A percentile compares a stretch with the other conserved stretches of the same genome.
Evolutionary conservation across 2,888 invertebrate genomes (phyloP).

Genomic region (Pardosa pseudoannulata): DNA sequence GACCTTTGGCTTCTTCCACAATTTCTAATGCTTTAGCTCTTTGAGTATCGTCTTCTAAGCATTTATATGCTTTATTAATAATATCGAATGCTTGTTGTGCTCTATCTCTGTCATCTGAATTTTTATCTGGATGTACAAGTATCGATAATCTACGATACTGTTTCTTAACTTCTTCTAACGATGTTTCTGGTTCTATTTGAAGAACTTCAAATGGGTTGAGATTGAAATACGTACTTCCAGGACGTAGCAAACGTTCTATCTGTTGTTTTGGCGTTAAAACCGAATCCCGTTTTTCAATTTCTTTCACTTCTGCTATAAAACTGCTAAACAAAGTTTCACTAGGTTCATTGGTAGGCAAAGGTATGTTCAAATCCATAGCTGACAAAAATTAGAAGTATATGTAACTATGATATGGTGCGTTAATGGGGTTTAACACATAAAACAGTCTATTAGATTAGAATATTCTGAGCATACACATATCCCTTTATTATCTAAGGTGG

Average conservation of each 20-base stretch:
- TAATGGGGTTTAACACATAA: not conserved
- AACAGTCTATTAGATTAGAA: not conserved
- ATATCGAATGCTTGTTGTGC: constrained; percentile 87
- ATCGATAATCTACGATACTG: constrained; percentile 97
- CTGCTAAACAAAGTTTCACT: constrained; percentile 46
- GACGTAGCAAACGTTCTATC: constrained; percentile 94
- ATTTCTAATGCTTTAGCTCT: constrained; percentile 95
- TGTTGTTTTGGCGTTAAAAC: constrained; percentile 97
- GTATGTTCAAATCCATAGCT: constrained; percentile 59
- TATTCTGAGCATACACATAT: not conserved
- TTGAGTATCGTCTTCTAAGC: constrained; percentile 94
- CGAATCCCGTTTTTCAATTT: constrained; percentile 98
- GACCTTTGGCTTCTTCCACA: constrained; percentile 96
- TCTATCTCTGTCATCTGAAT: constrained; percentile 94
- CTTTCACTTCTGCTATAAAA: constrained; percentile 87
- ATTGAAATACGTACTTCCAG: constrained; percentile 99
- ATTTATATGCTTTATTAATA: constrained; percentile 96
- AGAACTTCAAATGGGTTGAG: constrained; percentile 90
- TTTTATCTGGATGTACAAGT: constrained; percentile 99
- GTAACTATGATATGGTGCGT: not conserved
- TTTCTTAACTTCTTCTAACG: constrained; percentile 95
- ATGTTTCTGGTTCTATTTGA: constrained; percentile 90
- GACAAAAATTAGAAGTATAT: not conserved
- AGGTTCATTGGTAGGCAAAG: constrained; percentile 33
- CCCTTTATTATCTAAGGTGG: not conserved